A percentile compares a stretch with the other conserved stretches of the same genome.
These are phyloP conservation scores for Mimumesa dahlbomi DNA, from an alignment of 2,888 invertebrate species.

Conservation along the genomic window DNA sequence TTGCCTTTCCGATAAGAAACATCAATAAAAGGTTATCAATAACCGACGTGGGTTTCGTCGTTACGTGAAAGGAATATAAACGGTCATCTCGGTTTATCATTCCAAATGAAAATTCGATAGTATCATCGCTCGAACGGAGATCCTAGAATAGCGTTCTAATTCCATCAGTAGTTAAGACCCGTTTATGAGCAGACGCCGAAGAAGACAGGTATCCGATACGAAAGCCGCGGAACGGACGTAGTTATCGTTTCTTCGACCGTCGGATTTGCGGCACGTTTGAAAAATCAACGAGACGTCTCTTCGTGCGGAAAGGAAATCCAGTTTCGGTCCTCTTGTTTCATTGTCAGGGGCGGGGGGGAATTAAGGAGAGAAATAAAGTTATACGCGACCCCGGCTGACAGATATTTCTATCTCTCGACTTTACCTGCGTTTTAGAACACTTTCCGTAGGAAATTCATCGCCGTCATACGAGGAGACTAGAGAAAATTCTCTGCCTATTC, in stretches of 20 bases:
- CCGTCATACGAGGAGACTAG: constrained; percentile 19
- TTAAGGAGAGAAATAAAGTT: constrained; percentile 43
- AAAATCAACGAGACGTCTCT: constrained; percentile 44
- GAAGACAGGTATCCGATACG: constrained; percentile 29
- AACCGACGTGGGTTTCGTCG: too few species aligned
- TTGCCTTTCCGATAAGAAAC: too few species aligned
- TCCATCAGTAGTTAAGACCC: constrained; percentile 42
- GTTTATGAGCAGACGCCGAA: constrained; percentile 37
- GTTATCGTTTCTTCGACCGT: constrained; percentile 17
- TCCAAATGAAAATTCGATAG: constrained; percentile 33
- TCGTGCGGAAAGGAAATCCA: constrained; percentile 40
- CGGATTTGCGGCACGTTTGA: constrained; percentile 35
- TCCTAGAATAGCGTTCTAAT: background rate
- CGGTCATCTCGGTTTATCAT: constrained; percentile 1
- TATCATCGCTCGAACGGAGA: background rate
- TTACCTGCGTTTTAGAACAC: background rate
- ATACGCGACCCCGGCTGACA: constrained; percentile 24
- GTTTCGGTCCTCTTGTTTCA: constrained; percentile 39
- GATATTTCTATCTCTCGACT: constrained; percentile 21
- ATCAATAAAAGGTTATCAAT: too few species aligned
- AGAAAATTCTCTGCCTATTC: constrained; percentile 27
- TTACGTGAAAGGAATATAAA: too few species aligned
- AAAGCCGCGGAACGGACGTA: constrained; percentile 9
- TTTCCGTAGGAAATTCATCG: constrained; percentile 29
- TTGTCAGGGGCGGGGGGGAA: constrained; percentile 22